These are phyloP conservation scores for Zosterops hypoxanthus DNA, from an alignment of 2,113 vertebrate genomes.

Conservation along the genomic window DNA sequence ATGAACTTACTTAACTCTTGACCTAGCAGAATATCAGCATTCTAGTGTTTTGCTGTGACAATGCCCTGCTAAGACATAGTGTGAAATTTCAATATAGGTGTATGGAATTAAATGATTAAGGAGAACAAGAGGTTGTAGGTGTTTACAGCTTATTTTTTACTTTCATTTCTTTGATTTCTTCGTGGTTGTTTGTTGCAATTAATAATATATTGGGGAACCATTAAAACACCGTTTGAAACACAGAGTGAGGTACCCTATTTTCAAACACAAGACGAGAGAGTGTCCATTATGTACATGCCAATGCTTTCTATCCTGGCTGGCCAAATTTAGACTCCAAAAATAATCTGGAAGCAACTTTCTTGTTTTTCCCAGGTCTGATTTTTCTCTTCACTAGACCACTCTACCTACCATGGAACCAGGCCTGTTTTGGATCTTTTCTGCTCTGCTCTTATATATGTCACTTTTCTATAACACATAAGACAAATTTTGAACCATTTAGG, in stretches of 20 bases:
- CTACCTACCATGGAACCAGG: not conserved
- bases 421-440: not conserved
- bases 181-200: not conserved
- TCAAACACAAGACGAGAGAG: not conserved
- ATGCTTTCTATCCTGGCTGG: not conserved
- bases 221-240: not conserved
- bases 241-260: not conserved
- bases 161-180: not conserved
- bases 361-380: not conserved
- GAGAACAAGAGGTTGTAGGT: constrained; percentile 41
- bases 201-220: not conserved
- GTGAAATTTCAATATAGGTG: constrained; percentile 46
- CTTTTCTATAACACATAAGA: not conserved
- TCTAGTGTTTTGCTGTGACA: constrained; percentile 56
- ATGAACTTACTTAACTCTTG: constrained; percentile 66
- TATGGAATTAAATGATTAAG: constrained; percentile 54
- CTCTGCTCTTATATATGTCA: not conserved
- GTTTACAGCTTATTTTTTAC: constrained; percentile 3
- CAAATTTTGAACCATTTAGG: not conserved
- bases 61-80: constrained; percentile 31
- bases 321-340: not conserved
- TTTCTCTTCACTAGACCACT: not conserved
- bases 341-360: not conserved
- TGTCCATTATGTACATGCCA: not conserved
- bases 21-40: constrained; percentile 55